Evolutionary conservation across 2,888 invertebrate genomes (phyloP), one percentile per base, ranked within the genome.

Genomic region (Macrophya annulata): DNA sequence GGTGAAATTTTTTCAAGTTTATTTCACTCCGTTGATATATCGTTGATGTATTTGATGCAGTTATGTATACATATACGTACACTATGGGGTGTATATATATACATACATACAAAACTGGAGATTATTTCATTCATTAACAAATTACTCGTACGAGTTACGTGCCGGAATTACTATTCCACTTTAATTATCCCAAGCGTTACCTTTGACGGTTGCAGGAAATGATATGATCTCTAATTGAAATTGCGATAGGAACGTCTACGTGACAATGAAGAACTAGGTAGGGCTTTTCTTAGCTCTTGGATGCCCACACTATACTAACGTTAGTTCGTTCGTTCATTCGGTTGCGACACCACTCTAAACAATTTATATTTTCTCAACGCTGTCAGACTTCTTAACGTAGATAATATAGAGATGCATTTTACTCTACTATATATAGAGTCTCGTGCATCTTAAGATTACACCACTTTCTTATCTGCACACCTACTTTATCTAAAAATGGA

Each of bases 141-240:
- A 74, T 74, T 45, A 74, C 21, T 25, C 21, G 45, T 74, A 10
- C 31, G 21, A 74, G n/a, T 48, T 76, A 76, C 76, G 48, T 76
- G 45, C 37, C 48, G 31, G 77, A 51, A 77, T 43, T 15, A 17
- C 55, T 77, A 77, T 51, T 55, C 55, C 55, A 77, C 77, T 77
- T 55, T 48, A 51, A 77, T 77, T 77, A 77, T 55, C 51, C 51
- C 31, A 21, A 77, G 77, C 55, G 55, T 77, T 77, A 31, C 77
- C 77, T 77, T 31, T 77, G 51, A 51, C 51, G 25, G 48, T 55
- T 51, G 77, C 55, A 37, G 77, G 37, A 55, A 77, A 77, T 31
- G 51, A 77, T 77, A 55, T 51, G 77, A 77, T 77, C 77, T 77
- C 55, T 77, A 77, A 77, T 77, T 77, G 77, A 77, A 77, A 51